These are phyloP conservation scores for Sinhomidia bicolor DNA, from an alignment of 2,888 invertebrate genomes.

Conservation along the genomic window DNA sequence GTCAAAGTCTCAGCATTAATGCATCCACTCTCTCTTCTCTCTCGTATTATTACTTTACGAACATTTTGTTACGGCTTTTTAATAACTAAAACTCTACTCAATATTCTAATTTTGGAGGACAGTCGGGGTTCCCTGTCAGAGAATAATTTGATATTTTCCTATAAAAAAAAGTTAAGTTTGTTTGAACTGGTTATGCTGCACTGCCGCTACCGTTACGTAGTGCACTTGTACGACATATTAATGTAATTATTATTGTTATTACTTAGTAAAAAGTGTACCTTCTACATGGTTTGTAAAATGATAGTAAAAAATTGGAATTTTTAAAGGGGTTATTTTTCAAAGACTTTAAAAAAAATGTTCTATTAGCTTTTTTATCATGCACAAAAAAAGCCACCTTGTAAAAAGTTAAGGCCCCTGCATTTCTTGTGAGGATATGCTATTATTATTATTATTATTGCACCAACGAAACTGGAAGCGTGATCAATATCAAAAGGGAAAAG, in stretches of 20 bases:
- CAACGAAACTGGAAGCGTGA: slow-evolving; percentile 25
- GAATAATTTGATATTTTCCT: slow-evolving; percentile 31
- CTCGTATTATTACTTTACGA: neutral
- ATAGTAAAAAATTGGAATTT: neutral
- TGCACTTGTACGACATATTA: slow-evolving; percentile 29
- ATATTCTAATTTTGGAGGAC: slow-evolving; percentile 38
- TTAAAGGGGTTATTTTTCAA: neutral
- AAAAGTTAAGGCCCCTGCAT: neutral
- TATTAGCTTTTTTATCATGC: slow-evolving; percentile 19
- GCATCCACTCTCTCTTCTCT: neutral
- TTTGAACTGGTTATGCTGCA: neutral
- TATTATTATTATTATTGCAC: neutral
- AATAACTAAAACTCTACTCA: slow-evolving; percentile 40
- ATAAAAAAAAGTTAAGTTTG: slow-evolving; percentile 22
- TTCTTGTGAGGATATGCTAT: neutral
- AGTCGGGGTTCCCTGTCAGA: slow-evolving; percentile 2
- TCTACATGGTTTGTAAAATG: neutral
- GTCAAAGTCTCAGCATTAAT: slow-evolving; percentile 12
- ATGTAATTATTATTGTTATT: neutral
- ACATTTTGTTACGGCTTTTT: slow-evolving; percentile 36
- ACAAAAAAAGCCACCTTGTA: neutral
- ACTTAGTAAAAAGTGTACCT: no score
- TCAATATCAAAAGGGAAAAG: slow-evolving; percentile 34
- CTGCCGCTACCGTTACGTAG: neutral
- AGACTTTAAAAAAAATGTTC: slow-evolving; percentile 11